Evolutionary conservation across 2,888 invertebrate genomes (phyloP).

Genomic region (Parapristionchus giblindavisi): DNA sequence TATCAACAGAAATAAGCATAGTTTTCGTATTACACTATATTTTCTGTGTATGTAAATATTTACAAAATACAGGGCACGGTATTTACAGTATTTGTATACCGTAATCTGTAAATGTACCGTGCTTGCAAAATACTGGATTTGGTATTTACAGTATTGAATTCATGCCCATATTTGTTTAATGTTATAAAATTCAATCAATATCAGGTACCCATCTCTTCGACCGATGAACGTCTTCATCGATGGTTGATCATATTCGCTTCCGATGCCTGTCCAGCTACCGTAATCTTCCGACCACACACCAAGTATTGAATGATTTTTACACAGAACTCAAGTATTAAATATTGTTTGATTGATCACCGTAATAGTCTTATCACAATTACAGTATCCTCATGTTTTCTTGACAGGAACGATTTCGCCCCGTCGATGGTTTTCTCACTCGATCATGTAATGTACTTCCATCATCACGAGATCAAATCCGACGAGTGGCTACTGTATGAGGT

Average conservation of each 20-base stretch:
- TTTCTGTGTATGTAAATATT: too few species aligned
- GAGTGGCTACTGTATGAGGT: conserved; percentile 66
- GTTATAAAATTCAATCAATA: too few species aligned
- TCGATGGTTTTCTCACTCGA: conserved; percentile 67
- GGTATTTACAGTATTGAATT: too few species aligned
- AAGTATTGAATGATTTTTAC: not conserved
- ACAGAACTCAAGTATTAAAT: too few species aligned
- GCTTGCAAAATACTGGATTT: too few species aligned
- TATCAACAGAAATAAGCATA: too few species aligned
- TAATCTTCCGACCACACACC: conserved; percentile 27
- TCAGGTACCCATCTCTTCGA: conserved; percentile 2
- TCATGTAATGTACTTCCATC: conserved; percentile 63
- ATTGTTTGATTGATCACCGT: too few species aligned
- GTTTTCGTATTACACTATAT: too few species aligned
- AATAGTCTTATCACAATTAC: not conserved
- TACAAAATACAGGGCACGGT: too few species aligned
- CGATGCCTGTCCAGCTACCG: conserved; percentile 14
- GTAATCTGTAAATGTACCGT: too few species aligned
- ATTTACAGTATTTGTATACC: too few species aligned
- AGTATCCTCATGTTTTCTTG: not conserved
- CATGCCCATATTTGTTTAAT: too few species aligned
- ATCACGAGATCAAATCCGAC: conserved; percentile 54
- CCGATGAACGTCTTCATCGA: conserved; percentile 30
- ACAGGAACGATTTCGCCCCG: conserved; percentile 54
- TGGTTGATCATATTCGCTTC: conserved; percentile 35